Conservation (phyloP, 2,888 invertebrate species). For the Ecliptopera silaceata region DNA sequence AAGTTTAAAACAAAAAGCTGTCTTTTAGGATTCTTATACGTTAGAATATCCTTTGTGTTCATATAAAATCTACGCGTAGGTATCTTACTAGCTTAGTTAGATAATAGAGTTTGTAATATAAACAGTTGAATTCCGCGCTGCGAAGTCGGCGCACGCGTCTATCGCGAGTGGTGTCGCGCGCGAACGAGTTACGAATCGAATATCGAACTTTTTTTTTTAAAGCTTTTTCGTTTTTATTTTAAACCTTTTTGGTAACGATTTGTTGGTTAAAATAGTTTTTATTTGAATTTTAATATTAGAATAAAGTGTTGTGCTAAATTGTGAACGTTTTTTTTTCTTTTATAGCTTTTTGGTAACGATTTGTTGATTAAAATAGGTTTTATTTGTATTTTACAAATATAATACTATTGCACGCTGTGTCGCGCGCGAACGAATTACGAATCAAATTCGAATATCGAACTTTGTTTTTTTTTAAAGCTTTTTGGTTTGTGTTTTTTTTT, state of each 20-base stretch:
- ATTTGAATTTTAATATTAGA: neutral
- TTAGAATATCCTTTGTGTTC: neutral
- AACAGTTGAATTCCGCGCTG: constrained; percentile 75
- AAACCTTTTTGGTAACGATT: constrained; percentile 30
- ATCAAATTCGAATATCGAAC: constrained; percentile 31
- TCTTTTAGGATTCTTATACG: no score
- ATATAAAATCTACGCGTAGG: constrained; percentile 38
- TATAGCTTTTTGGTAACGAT: no score
- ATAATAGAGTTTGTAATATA: constrained; percentile 47
- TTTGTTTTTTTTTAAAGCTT: neutral
- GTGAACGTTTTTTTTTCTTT: no score
- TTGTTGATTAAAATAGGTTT: no score
- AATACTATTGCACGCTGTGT: constrained; percentile 33
- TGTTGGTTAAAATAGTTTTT: constrained; percentile 13
- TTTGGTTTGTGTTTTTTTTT: constrained; percentile 12
- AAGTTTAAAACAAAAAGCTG: no score
- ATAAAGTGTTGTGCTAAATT: no score
- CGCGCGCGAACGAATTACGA: constrained; percentile 29
- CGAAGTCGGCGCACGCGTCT: constrained; percentile 75
- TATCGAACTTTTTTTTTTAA: constrained; percentile 17
- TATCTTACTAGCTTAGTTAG: constrained; percentile 43
- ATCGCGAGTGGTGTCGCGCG: constrained; percentile 26
- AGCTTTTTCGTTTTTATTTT: constrained; percentile 9
- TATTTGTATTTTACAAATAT: no score
- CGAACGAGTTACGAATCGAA: constrained; percentile 30